phyloP scores from a whole-genome alignment of 2,888 invertebrate genomes.

The Drosophila nigricruria region DNA sequence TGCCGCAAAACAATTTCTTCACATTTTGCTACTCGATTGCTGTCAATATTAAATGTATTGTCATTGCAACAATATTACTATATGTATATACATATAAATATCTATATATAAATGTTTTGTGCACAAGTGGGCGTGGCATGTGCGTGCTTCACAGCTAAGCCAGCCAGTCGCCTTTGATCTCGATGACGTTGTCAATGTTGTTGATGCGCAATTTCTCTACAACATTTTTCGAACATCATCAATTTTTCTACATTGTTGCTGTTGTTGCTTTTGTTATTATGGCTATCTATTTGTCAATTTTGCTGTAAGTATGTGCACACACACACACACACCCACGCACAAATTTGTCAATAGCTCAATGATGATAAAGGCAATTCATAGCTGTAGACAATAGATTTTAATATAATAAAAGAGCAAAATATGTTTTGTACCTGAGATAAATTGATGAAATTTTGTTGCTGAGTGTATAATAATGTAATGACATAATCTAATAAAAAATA shows the following conservation, averaged over 20 bases:
- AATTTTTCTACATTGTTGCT: conserved; percentile 54
- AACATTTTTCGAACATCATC: conserved; percentile 73
- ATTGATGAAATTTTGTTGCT: conserved; percentile 2
- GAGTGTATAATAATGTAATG: background rate
- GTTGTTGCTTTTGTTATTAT: conserved; percentile 37
- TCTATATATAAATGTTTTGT: background rate
- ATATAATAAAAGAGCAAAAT: background rate
- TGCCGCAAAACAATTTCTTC: conserved; percentile 53
- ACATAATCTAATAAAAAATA: conserved; percentile 2
- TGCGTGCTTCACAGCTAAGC: conserved; percentile 51
- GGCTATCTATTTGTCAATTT: conserved; percentile 52
- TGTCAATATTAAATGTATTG: conserved; percentile 70
- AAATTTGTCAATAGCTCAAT: conserved; percentile 48
- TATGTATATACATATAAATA: background rate
- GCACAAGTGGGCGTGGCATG: conserved; percentile 16
- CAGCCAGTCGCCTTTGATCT: conserved; percentile 71
- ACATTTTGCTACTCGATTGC: conserved; percentile 29
- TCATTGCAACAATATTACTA: conserved; percentile 56
- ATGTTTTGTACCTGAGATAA: background rate
- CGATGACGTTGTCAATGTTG: conserved; percentile 69
- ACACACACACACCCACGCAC: conserved; percentile 46
- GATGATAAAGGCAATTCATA: conserved; percentile 16
- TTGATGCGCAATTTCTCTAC: conserved; percentile 70
- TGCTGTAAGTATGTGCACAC: conserved; percentile 35
- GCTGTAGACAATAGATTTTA: conserved; percentile 23